Evolutionary conservation across 2,113 vertebrate species (phyloP), one percentile per base, ranked within the genome.

Genomic region (Malaclemys terrapin): DNA sequence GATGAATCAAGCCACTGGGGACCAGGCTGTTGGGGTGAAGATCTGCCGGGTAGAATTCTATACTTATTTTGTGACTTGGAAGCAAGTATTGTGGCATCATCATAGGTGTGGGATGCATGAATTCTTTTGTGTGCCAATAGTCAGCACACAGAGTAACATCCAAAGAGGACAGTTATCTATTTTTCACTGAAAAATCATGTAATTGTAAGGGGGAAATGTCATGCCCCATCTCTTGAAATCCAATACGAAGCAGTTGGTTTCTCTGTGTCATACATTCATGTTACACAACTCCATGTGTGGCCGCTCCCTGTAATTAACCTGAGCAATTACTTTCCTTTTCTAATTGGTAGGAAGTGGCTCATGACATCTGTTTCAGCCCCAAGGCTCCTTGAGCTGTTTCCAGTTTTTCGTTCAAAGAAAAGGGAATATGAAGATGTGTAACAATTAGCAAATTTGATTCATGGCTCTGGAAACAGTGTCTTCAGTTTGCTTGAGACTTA

Each of bases 291-390:
- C 94, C 0, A 89, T 98, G 98, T 98, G 98, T 98, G 98, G 98
- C 97, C 97, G 97, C 89, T 96, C 89, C 89, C 96, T 89, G 14
- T 96, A 97, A 98, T 98, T 98, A 98, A 98, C 98, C 97, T 95
- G 96, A 96, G 92, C 97, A 95, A 92, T 95, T 96, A 97, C 97
- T 98, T 97, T 98, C 97, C 98, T 97, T 97, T 98, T 95, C 97
- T 97, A 98, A 98, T 97, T 98, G 98, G 98, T 98, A 98, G 97
- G 97, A 98, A 98, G 96, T 96, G 92, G 96, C 94, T 97, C 93
- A 45, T 97, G 98, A 97, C 98, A 98, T 98, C 97, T 97, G 97
- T 96, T 97, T 94, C 49, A 91, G 95, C 97, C 97, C 94, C 0
- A 65, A 87, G 97, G 98, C 97, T 96, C 91, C 94, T 95, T 76